Evolutionary conservation across 2,888 invertebrate species (phyloP).

Genomic region (Yponomeuta sedellus): DNA sequence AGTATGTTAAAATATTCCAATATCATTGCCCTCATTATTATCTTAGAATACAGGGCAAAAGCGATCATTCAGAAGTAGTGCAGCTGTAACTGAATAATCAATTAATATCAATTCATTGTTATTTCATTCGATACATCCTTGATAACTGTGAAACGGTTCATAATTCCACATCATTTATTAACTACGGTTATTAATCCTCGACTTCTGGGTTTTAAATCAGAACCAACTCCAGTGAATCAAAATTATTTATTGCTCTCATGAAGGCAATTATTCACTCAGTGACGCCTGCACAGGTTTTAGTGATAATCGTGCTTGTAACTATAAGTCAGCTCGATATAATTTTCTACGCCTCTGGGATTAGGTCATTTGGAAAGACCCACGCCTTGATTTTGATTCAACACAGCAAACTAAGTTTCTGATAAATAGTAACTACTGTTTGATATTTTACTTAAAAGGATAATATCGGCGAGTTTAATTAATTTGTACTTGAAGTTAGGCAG

Average conservation of each 20-base stretch:
- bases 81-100: neutral
- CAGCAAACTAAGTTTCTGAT: neutral
- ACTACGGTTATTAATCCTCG: slow-evolving; percentile 22
- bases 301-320: slow-evolving; percentile 39
- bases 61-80: neutral
- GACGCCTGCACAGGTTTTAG: slow-evolving; percentile 40
- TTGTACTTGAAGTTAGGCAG: too few species aligned
- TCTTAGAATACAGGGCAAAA: neutral
- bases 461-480: too few species aligned
- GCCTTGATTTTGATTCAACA: slow-evolving; percentile 16
- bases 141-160: slow-evolving; percentile 18
- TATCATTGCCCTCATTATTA: neutral
- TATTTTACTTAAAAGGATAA: too few species aligned
- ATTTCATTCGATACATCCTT: slow-evolving; percentile 5
- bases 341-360: slow-evolving; percentile 41
- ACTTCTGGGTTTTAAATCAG: slow-evolving; percentile 25
- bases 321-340: slow-evolving; percentile 39
- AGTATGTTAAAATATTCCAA: too few species aligned
- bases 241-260: slow-evolving; percentile 31
- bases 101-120: neutral
- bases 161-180: slow-evolving; percentile 1
- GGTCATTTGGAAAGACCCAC: slow-evolving; percentile 39
- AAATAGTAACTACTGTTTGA: too few species aligned
- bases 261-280: slow-evolving; percentile 38
- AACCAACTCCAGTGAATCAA: slow-evolving; percentile 22